Evolutionary conservation across 2,797 vertebrate species (phyloP), one percentile per base, ranked within the genome.

Genomic region (Cossypha heuglini): DNA sequence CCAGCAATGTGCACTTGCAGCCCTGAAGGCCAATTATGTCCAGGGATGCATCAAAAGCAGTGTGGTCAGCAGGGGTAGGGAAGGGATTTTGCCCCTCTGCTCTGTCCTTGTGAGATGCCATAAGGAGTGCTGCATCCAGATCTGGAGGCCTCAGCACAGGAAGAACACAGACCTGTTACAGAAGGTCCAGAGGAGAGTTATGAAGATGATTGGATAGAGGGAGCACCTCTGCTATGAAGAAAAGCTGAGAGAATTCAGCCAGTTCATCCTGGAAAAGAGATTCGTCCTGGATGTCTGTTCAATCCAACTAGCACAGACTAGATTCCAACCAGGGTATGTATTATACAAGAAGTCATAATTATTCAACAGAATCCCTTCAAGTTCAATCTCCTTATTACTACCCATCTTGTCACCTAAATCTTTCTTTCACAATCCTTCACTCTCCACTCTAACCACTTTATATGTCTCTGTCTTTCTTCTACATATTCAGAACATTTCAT

Each of bases 61-160:
- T 0, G 0, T 25, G 16, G 16, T 13, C n/a, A 75, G n/a, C 13
- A 57, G 42, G n/a, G 25, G 8, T 24, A 55, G 31, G 19, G 19
- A 43, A 22, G 9, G 2, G 4, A 61, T 74, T 67, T 73, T 46
- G 25, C 13, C 5, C 5, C 25, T 46, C 38, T 54, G 3, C 40
- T 61, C 5, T 3, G 6, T 5, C 31, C 55, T 48, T 54, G 15
- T 48, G 42, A 62, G 42, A 38, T 20, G 6, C n/a, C 37, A 28
- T 14, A 26, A 52, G 18, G 22, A 54, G 13, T 35, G 26, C 25
- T 67, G 18, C 5, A 22, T 59, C 40, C 33, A 67, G 6, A 33
- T 40, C 18, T 54, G 35, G 35, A 18, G 29, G 4, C 46, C 11
- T 22, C 26, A 54, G 40, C 31, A 67, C 12, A 48, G 10, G 17